Percentiles rank a stretch among this genome's conserved stretches.
Conservation (phyloP, 2,888 invertebrate species). For the Pammene fasciana region DNA sequence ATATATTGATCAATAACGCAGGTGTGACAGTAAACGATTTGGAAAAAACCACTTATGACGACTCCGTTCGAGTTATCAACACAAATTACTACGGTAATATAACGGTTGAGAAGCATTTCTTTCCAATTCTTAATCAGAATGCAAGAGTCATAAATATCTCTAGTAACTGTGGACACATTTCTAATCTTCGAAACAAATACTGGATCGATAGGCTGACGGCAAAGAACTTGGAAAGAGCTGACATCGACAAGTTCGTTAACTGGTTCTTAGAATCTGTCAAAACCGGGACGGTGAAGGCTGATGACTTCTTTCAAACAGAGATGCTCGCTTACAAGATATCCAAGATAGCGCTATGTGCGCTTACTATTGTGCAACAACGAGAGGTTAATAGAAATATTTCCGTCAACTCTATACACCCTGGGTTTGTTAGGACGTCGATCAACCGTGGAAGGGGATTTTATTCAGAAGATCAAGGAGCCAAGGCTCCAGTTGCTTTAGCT, state of each 20-base stretch:
- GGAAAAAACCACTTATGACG: constrained; percentile 49
- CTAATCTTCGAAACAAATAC: constrained; percentile 47
- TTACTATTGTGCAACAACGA: constrained; percentile 48
- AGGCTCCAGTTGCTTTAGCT: constrained; percentile 48
- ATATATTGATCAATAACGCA: constrained; percentile 56
- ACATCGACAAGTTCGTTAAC: constrained; percentile 48
- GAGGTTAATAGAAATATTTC: constrained; percentile 47
- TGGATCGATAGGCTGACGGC: constrained; percentile 49
- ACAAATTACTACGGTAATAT: constrained; percentile 51
- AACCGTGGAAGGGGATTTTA: constrained; percentile 46
- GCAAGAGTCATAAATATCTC: constrained; percentile 52
- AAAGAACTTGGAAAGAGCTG: constrained; percentile 45
- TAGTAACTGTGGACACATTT: constrained; percentile 51
- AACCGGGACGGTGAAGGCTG: constrained; percentile 44
- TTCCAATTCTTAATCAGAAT: constrained; percentile 48
- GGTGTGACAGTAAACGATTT: constrained; percentile 46
- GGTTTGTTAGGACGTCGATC: constrained; percentile 50
- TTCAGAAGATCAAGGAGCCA: constrained; percentile 44
- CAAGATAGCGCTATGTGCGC: constrained; percentile 49
- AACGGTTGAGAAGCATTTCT: constrained; percentile 49
- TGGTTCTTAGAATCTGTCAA: constrained; percentile 52
- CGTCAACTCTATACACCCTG: constrained; percentile 51
- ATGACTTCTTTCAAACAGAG: constrained; percentile 48
- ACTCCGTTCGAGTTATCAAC: constrained; percentile 49
- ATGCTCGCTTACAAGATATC: constrained; percentile 48